Conservation (phyloP, 64 coral and sea anemone species). For the Porites lutea region DNA sequence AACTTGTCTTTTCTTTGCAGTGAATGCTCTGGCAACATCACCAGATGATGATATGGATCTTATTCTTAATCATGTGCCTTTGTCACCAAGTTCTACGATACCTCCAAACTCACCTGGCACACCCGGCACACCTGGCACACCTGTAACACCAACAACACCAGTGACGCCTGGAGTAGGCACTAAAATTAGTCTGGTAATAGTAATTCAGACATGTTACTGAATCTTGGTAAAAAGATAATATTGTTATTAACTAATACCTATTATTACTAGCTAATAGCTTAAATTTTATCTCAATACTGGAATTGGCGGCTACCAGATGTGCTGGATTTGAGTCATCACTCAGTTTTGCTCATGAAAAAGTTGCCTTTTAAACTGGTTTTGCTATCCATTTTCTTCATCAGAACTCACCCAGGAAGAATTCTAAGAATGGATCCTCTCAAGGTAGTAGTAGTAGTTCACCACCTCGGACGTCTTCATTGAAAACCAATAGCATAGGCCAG, state of each 20-base stretch:
- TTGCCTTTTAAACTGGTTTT: neutral
- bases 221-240: neutral
- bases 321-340: no score
- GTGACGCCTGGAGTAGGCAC: constrained; percentile 27
- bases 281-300: no score
- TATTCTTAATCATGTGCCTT: constrained; percentile 77
- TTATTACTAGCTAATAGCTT: no score
- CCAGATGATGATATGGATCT: constrained; percentile 86
- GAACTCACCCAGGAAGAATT: constrained; percentile 98
- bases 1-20: constrained; percentile 40
- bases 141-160: neutral
- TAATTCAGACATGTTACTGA: neutral
- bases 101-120: constrained; percentile 84
- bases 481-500: constrained; percentile 54
- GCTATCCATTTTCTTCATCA: constrained; percentile 17
- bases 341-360: no score
- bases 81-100: constrained; percentile 72
- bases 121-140: constrained; percentile 8
- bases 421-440: constrained; percentile 59
- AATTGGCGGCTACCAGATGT: no score
- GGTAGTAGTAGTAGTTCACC: constrained; percentile 74
- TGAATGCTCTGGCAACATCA: constrained; percentile 87
- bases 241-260: no score
- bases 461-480: constrained; percentile 46
- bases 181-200: constrained; percentile 35